phyloP scores from a whole-genome alignment of 1,140 invertebrate genomes.

The Sitobion miscanthi region DNA sequence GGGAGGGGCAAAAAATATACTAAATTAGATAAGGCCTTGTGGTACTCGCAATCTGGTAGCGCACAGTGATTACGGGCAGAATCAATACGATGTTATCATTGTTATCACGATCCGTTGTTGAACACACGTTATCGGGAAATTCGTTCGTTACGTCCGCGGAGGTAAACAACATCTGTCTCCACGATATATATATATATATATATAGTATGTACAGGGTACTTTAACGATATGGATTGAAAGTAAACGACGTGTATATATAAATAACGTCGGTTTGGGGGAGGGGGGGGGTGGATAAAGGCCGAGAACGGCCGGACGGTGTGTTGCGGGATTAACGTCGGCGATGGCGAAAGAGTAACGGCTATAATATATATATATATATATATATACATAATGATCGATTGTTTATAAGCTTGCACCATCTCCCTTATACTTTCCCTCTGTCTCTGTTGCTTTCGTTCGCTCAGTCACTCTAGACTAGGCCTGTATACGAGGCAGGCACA shows the following conservation, averaged over 20 bases:
- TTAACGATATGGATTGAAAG: background rate
- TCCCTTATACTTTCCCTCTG: background rate
- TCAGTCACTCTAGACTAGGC: background rate
- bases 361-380: background rate
- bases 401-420: background rate
- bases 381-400: constrained; percentile 33
- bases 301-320: background rate
- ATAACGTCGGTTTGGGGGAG: background rate
- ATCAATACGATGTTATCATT: background rate
- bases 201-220: background rate
- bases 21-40: too few species aligned
- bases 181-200: background rate
- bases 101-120: background rate
- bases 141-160: background rate
- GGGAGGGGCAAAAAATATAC: too few species aligned
- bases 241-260: background rate
- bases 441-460: background rate
- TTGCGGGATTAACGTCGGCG: background rate
- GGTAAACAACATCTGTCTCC: background rate
- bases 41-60: background rate
- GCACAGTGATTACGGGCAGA: background rate
- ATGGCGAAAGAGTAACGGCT: background rate
- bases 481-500: background rate
- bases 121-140: background rate
- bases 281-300: background rate